Conservation (phyloP, 2,797 vertebrate genomes). For the Girardinus metallicus region DNA sequence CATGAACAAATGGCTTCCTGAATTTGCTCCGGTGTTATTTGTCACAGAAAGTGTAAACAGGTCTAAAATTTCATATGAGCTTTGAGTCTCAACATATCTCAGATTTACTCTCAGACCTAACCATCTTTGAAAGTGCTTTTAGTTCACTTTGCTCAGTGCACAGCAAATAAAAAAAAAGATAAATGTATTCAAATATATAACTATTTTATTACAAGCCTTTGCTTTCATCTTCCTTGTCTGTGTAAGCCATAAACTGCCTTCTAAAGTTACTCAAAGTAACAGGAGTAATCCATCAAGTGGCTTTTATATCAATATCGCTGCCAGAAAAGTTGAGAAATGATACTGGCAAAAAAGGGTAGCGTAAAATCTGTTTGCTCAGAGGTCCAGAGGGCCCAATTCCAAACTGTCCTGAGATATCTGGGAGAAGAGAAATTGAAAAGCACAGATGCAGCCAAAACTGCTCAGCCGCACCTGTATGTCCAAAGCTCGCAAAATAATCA, state of each 20-base stretch:
- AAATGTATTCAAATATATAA: constrained; percentile 8
- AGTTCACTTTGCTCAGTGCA: constrained; percentile 12
- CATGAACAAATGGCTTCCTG: neutral
- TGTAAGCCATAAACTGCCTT: constrained; percentile 39
- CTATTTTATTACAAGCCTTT: constrained; percentile 8
- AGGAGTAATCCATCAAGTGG: constrained; percentile 51
- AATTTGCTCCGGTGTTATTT: neutral
- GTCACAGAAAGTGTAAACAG: constrained; percentile 37
- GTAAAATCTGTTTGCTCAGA: constrained; percentile 71
- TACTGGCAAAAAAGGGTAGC: constrained; percentile 60
- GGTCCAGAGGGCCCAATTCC: constrained; percentile 64
- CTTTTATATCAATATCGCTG: constrained; percentile 44
- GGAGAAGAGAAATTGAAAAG: constrained; percentile 47
- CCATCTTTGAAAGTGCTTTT: neutral
- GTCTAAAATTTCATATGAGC: constrained; percentile 16
- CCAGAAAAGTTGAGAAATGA: constrained; percentile 67
- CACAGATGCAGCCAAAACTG: constrained; percentile 40
- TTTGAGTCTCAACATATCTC: constrained; percentile 6
- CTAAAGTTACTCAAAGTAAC: constrained; percentile 50
- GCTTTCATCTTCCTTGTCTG: constrained; percentile 34
- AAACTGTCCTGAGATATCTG: constrained; percentile 58
- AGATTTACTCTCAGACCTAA: neutral
- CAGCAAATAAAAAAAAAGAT: neutral
- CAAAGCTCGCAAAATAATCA: constrained; percentile 50
- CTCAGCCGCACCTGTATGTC: constrained; percentile 60